Evolutionary conservation across 2,888 invertebrate genomes (phyloP).

Genomic region (Temnothorax ravouxi): DNA sequence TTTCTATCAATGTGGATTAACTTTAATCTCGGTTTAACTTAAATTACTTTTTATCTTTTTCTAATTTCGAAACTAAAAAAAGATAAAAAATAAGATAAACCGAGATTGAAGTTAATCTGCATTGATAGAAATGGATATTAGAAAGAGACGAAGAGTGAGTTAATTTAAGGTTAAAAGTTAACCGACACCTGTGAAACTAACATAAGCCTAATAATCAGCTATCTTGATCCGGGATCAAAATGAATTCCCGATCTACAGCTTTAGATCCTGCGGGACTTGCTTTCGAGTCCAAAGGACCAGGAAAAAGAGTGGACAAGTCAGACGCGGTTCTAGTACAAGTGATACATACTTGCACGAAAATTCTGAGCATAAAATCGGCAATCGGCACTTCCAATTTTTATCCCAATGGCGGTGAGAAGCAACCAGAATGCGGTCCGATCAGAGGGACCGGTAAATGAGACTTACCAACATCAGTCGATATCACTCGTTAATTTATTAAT

Average conservation of each 20-base stretch:
- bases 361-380: not conserved
- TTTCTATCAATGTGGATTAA: too few species aligned
- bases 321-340: not conserved
- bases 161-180: too few species aligned
- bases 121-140: not conserved
- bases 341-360: not conserved
- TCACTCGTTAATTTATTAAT: not conserved
- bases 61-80: too few species aligned
- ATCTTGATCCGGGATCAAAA: not conserved
- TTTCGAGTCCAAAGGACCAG: not conserved
- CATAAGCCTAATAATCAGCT: too few species aligned
- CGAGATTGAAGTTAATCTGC: too few species aligned
- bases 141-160: too few species aligned
- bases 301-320: not conserved
- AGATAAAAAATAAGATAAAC: too few species aligned
- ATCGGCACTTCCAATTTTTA: constrained; percentile 22
- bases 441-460: constrained; percentile 1
- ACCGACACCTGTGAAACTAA: too few species aligned
- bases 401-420: constrained; percentile 1
- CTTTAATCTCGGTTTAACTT: too few species aligned
- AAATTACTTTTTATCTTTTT: too few species aligned
- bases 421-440: not conserved
- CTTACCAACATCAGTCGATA: not conserved
- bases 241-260: not conserved
- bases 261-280: not conserved